A percentile compares a stretch with the other conserved stretches of the same genome.
Conservation (phyloP, 2,888 invertebrate species). For the Nipponacmea schrenckii region DNA sequence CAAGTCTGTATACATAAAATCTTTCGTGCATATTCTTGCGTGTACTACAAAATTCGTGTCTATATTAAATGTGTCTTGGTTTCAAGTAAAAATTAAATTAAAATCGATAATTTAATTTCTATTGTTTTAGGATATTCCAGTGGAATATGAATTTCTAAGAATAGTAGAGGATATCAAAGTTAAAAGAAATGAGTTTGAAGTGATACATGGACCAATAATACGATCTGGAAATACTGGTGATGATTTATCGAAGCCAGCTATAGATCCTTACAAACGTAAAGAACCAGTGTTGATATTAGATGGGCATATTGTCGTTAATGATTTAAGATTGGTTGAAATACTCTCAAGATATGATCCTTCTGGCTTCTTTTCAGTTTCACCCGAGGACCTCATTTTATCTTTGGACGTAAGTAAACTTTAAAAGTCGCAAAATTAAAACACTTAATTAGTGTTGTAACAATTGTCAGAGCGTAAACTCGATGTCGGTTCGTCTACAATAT, state of each 20-base stretch:
- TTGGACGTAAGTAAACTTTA: slow-evolving; percentile 48
- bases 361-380: slow-evolving; percentile 47
- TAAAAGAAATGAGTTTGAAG: slow-evolving; percentile 51
- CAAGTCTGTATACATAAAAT: no score
- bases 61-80: no score
- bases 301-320: slow-evolving; percentile 64
- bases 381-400: slow-evolving; percentile 58
- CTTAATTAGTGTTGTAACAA: not conserved
- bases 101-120: no score
- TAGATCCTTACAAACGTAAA: slow-evolving; percentile 51
- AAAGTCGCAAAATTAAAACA: not conserved
- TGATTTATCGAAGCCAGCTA: slow-evolving; percentile 60
- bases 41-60: no score
- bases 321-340: slow-evolving; percentile 58
- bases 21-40: no score
- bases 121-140: slow-evolving; percentile 59
- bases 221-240: slow-evolving; percentile 64
- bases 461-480: no score
- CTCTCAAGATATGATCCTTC: slow-evolving; percentile 56
- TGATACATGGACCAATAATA: slow-evolving; percentile 58
- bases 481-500: no score
- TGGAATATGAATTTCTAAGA: slow-evolving; percentile 64
- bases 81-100: no score
- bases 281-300: slow-evolving; percentile 56
- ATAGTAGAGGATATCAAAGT: slow-evolving; percentile 59